phyloP scores from a whole-genome alignment of 2,888 invertebrate species.

The Acrocera orbiculus region DNA sequence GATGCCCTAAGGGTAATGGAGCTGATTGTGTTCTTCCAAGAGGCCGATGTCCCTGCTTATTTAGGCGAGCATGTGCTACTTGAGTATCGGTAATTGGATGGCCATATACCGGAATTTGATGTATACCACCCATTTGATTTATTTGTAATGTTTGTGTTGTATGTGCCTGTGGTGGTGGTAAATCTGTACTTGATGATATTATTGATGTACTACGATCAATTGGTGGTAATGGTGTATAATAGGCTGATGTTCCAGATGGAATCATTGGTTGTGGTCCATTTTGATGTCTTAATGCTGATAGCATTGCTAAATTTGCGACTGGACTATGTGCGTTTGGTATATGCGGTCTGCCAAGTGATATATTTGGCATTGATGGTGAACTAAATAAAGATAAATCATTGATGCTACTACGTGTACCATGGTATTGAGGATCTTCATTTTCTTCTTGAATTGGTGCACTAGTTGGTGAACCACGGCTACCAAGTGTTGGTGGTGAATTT shows the following conservation, averaged over 20 bases:
- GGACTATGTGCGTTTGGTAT: constrained; percentile 27
- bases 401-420: constrained; percentile 46
- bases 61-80: constrained; percentile 46
- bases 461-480: constrained; percentile 44
- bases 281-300: constrained; percentile 20
- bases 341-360: constrained; percentile 75
- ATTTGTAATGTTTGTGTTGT: constrained; percentile 14
- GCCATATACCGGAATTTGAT: constrained; percentile 21
- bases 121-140: constrained; percentile 9
- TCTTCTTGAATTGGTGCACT: constrained; percentile 66
- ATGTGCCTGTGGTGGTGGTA: constrained; percentile 33
- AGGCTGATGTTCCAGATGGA: constrained; percentile 21
- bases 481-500: constrained; percentile 51
- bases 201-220: constrained; percentile 20
- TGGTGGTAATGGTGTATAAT: constrained; percentile 23
- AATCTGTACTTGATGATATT: constrained; percentile 34
- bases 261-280: constrained; percentile 16
- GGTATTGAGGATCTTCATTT: constrained; percentile 50
- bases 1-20: constrained; percentile 76
- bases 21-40: constrained; percentile 90
- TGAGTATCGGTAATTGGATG: constrained; percentile 46
- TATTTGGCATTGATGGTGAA: constrained; percentile 93
- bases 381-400: constrained; percentile 69
- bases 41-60: constrained; percentile 58
- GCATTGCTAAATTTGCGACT: constrained; percentile 22